A percentile compares a stretch with the other conserved stretches of the same genome.
These are phyloP conservation scores for Myripristis jacobus DNA, from an alignment of 2,797 vertebrate genomes.

Conservation along the genomic window DNA sequence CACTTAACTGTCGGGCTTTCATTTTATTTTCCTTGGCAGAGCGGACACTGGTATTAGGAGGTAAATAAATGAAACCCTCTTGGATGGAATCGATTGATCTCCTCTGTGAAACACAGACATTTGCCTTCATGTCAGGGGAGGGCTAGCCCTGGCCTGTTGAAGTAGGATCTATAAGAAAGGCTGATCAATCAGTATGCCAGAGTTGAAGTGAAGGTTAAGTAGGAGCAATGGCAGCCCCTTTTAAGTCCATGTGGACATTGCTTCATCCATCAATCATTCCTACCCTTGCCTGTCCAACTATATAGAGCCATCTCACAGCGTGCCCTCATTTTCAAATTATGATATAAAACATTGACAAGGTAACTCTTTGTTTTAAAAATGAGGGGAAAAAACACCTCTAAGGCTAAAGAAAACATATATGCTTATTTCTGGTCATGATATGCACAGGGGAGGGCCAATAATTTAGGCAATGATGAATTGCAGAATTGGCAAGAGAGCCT, in stretches of 20 bases:
- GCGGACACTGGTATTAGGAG: constrained; percentile 30
- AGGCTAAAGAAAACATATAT: not conserved
- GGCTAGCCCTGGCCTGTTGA: constrained; percentile 26
- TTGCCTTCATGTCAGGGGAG: constrained; percentile 52
- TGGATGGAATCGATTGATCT: constrained; percentile 54
- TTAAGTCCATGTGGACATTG: constrained; percentile 29
- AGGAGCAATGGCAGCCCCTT: constrained; percentile 20
- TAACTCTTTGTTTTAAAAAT: not conserved
- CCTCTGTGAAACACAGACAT: constrained; percentile 59
- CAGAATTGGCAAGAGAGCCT: constrained; percentile 38
- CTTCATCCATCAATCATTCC: constrained; percentile 47
- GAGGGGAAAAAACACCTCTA: too few relatives aligned
- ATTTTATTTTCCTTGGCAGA: constrained; percentile 41
- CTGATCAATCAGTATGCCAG: constrained; percentile 55
- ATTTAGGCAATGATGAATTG: constrained; percentile 53
- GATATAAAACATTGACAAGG: not conserved
- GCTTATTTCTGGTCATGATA: constrained; percentile 48
- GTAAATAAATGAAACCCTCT: constrained; percentile 66
- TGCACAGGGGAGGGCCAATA: constrained; percentile 27
- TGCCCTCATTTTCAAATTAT: not conserved
- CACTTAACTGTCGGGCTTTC: constrained; percentile 38
- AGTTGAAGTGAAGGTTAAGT: constrained; percentile 35
- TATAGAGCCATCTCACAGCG: not conserved
- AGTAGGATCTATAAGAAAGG: constrained; percentile 44
- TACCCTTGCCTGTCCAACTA: constrained; percentile 5